Conservation (phyloP, 2,113 vertebrate species). For the Vulpes lagopus region DNA sequence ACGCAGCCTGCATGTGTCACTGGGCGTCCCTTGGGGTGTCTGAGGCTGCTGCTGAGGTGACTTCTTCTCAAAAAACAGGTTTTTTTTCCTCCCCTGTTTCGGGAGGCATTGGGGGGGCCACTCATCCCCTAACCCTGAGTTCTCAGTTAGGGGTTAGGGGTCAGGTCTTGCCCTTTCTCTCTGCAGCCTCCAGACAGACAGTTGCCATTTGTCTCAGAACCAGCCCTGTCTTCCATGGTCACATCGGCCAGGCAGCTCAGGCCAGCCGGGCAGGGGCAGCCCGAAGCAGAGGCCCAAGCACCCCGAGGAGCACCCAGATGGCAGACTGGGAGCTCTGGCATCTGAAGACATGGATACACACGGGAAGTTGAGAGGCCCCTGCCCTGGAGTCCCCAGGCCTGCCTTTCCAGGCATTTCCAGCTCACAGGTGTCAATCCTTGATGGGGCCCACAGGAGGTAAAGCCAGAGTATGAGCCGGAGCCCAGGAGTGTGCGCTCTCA, state of each 20-base stretch:
- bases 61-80: not conserved
- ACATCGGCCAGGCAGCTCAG: accelerated
- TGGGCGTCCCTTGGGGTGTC: accelerated
- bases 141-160: accelerated
- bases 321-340: no score
- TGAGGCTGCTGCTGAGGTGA: not conserved
- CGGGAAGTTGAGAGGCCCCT: accelerated
- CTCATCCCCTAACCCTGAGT: accelerated
- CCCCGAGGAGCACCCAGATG: no score
- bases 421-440: no score
- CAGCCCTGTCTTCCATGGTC: not conserved
- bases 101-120: no score
- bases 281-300: accelerated
- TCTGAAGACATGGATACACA: accelerated
- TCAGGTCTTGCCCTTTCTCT: accelerated
- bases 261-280: accelerated
- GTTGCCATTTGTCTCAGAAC: not conserved
- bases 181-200: not conserved
- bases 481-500: accelerated
- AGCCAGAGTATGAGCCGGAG: not conserved
- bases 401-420: no score
- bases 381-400: accelerated
- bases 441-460: not conserved
- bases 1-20: accelerated
- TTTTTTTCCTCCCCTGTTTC: not conserved